Conservation (phyloP, 2,113 vertebrate genomes). For the Chunga burmeisteri region DNA sequence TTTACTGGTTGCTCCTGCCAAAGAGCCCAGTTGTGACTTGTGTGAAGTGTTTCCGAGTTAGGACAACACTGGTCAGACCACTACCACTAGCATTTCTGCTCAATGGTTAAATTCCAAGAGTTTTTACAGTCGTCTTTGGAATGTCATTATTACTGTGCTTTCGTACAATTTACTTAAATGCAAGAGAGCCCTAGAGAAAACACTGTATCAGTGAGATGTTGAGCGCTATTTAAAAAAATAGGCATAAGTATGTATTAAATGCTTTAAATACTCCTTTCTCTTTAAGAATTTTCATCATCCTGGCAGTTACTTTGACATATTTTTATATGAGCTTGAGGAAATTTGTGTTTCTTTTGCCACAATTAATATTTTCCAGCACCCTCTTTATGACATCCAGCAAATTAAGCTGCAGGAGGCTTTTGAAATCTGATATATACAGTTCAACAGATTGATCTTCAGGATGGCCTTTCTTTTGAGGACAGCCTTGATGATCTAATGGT, state of each 20-base stretch:
- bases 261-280: not conserved
- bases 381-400: not conserved
- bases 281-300: not conserved
- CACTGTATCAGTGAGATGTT: not conserved
- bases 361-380: conserved; percentile 17
- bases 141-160: not conserved
- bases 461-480: not conserved
- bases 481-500: conserved; percentile 12
- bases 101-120: not conserved
- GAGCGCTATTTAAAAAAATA: not conserved
- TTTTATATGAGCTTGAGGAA: not conserved
- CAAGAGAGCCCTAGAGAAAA: not conserved
- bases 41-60: not conserved
- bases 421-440: not conserved
- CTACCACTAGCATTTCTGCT: not conserved
- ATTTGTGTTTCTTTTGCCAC: not conserved
- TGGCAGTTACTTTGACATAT: not conserved
- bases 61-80: not conserved
- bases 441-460: not conserved
- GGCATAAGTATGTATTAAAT: not conserved
- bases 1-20: not conserved
- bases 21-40: not conserved
- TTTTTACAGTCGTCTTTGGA: not conserved
- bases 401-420: conserved; percentile 22
- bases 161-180: not conserved